A percentile compares a stretch with the other conserved stretches of the same genome.
Conservation (phyloP, 1,140 invertebrate genomes). For the Megalopta genalis region DNA sequence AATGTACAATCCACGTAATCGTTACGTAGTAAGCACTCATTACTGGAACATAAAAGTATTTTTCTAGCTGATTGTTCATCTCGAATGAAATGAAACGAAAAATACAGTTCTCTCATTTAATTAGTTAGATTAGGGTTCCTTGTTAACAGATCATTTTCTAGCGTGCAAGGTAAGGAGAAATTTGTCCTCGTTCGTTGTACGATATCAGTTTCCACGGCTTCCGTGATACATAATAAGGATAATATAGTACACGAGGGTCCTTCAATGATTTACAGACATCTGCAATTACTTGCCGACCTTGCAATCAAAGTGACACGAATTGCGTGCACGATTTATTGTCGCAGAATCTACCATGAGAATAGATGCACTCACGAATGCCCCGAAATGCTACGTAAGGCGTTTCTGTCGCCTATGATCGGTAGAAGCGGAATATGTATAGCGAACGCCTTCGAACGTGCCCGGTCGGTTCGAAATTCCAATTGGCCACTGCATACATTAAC, state of each 20-base stretch:
- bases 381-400: neutral
- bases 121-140: no score
- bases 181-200: neutral
- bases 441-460: neutral
- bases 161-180: neutral
- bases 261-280: constrained; percentile 16
- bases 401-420: neutral
- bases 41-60: no score
- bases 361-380: neutral
- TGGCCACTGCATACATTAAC: no score
- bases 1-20: no score
- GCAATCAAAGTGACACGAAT: constrained; percentile 25
- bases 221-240: neutral
- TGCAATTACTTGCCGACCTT: constrained; percentile 20
- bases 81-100: neutral
- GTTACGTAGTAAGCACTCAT: no score
- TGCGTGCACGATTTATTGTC: constrained; percentile 27
- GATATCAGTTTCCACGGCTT: neutral
- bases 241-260: neutral
- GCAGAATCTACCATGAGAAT: constrained; percentile 9
- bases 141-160: no score
- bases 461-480: neutral
- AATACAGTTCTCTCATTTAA: neutral
- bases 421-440: neutral
- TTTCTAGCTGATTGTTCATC: no score